These are phyloP conservation scores for Oreochromis niloticus DNA, from an alignment of 2,113 vertebrate species.

Conservation along the genomic window DNA sequence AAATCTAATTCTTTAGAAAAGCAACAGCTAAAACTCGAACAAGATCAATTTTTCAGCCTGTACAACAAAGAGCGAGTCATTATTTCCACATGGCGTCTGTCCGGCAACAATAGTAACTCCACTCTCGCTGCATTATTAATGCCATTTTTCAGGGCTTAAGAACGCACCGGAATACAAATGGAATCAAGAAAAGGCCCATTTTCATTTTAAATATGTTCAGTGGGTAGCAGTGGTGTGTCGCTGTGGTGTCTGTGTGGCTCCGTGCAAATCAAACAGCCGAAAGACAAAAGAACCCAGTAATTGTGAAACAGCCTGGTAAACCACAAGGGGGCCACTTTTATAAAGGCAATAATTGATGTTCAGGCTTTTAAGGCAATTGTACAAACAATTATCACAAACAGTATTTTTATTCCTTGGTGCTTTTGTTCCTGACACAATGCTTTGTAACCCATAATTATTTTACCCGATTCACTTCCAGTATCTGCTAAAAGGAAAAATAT, in stretches of 20 bases:
- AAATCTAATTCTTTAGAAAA: background rate
- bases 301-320: conserved; percentile 2
- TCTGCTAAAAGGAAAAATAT: background rate
- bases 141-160: background rate
- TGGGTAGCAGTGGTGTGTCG: background rate
- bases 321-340: background rate
- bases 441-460: conserved; percentile 12
- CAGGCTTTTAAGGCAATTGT: conserved; percentile 11
- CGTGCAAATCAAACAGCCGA: background rate
- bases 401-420: conserved; percentile 3
- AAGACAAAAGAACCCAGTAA: conserved; percentile 2
- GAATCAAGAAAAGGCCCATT: background rate
- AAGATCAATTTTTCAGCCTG: background rate
- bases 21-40: background rate
- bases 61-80: background rate
- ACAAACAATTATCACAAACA: conserved; percentile 32
- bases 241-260: background rate
- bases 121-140: conserved; percentile 16
- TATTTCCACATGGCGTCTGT: background rate
- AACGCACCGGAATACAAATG: conserved; percentile 13
- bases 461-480: background rate
- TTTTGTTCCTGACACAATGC: conserved; percentile 1
- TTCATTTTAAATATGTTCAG: background rate
- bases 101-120: background rate
- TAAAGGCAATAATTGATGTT: conserved; percentile 34